These are phyloP conservation scores for Diaphora mendica DNA, from an alignment of 2,888 invertebrate species.

Conservation along the genomic window DNA sequence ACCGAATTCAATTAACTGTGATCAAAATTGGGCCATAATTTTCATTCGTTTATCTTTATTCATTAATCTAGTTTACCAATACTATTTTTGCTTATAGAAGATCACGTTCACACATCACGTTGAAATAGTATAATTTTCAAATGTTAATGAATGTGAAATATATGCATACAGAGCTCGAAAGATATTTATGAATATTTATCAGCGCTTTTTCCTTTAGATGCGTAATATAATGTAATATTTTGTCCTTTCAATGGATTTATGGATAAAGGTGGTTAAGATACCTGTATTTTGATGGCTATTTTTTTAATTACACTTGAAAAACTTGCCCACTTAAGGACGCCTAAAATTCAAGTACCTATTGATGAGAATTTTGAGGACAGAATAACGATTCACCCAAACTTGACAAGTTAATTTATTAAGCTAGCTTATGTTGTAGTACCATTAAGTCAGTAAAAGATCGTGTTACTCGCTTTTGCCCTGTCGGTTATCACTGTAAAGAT, in stretches of 20 bases:
- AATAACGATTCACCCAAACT: neutral
- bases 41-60: slow-evolving; percentile 17
- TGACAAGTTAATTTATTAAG: too few species aligned
- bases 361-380: neutral
- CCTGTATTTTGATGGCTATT: neutral
- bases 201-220: neutral
- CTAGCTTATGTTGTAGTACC: too few species aligned
- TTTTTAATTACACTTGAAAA: neutral
- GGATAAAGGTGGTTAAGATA: neutral
- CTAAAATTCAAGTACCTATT: too few species aligned
- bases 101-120: neutral
- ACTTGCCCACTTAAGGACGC: too few species aligned
- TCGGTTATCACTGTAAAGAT: too few species aligned
- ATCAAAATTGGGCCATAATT: slow-evolving; percentile 26
- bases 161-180: neutral
- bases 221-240: neutral
- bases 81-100: neutral
- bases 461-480: too few species aligned
- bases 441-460: too few species aligned
- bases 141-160: neutral
- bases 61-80: slow-evolving; percentile 11
- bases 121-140: neutral
- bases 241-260: neutral
- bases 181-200: neutral
- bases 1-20: slow-evolving; percentile 40